Evolutionary conservation across 2,797 vertebrate species (phyloP), one percentile per base, ranked within the genome.

Genomic region (Chromis chromis): DNA sequence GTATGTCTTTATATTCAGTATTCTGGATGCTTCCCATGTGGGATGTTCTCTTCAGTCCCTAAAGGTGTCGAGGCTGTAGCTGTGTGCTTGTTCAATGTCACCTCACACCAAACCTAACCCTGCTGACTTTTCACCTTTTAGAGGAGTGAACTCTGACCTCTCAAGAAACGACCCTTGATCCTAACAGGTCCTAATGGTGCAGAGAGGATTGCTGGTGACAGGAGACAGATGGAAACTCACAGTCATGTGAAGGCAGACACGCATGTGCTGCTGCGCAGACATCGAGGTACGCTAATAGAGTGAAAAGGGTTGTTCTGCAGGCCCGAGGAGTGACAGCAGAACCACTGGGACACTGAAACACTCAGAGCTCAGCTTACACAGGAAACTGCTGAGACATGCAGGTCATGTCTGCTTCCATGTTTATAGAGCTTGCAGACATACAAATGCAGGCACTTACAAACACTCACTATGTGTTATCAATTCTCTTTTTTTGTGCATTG

Each of bases 361-460:
- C 58, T 64, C 83, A 49, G 25, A 64, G 79, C 81, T 90, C 74
- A 39, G 77, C 84, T 90, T 81, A 90, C 86, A 91, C 92, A 92
- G 91, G 91, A 93, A 93, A 91, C 89, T 90, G 88, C 91, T 92
- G 89, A 93, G 89, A 93, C 88, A 84, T 66, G 83, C 83, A 81
- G 90, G 84, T 91, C 89, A 89, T 82, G 88, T 88, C 89, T 89
- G 86, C 72, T 92, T 83, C 89, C 83, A 87, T 87, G 88, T 91
- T 91, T 92, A 89, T 89, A 79, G 72, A 89, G 77, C 76, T 53
- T 77, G 80, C 86, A 88, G 88, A 82, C 89, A 68, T 63, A 76
- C 70, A 81, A 79, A 76, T 46, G 53, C 74, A 79, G 39, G 61
- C 46, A 57, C 31, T 67, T 59, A 59, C 68, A 42, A 14, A 59